phyloP scores from a whole-genome alignment of 2,797 vertebrate species.

The Tinamus major region DNA sequence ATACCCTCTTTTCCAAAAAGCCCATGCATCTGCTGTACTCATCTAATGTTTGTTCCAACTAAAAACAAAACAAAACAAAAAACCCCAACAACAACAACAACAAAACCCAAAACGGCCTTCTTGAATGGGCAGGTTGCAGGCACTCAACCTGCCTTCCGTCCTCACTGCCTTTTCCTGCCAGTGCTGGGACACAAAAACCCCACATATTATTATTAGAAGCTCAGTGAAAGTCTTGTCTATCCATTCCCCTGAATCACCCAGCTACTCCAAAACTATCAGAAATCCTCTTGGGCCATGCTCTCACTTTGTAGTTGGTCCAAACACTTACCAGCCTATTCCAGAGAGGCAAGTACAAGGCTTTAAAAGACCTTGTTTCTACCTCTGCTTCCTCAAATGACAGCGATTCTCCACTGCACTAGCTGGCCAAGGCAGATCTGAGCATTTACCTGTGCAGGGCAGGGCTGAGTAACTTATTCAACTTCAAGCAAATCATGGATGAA shows the following conservation, averaged over 20 bases:
- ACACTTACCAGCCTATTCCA: neutral
- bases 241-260: accelerated
- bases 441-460: neutral
- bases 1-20: neutral
- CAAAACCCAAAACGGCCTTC: neutral
- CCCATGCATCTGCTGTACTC: neutral
- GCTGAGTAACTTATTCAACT: neutral
- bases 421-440: neutral
- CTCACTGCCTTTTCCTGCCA: neutral
- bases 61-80: neutral
- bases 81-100: too few relatives aligned
- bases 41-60: neutral
- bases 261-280: neutral
- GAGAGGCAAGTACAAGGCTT: neutral
- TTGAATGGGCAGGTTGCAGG: neutral
- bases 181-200: neutral
- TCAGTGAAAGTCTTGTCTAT: neutral
- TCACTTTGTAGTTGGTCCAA: neutral
- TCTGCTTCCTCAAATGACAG: neutral
- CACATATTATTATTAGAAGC: accelerated
- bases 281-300: neutral
- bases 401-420: neutral
- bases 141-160: neutral
- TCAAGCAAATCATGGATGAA: neutral
- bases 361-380: neutral